Evolutionary conservation across 2,888 invertebrate genomes (phyloP).

Genomic region (Minunthozetes semirufus): DNA sequence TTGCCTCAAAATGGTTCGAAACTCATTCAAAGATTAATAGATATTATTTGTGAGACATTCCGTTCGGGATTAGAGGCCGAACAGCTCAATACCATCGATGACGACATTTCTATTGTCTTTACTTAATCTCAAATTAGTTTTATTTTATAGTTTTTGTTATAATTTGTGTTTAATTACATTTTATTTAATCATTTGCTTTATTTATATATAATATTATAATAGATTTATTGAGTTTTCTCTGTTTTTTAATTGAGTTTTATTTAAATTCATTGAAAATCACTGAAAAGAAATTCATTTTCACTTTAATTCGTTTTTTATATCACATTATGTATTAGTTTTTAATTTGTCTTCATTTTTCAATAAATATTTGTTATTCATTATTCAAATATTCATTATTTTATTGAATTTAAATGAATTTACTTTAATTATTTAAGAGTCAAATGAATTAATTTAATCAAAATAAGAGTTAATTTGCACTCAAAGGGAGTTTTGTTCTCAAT

Average conservation of each 20-base stretch:
- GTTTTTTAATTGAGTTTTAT: not conserved
- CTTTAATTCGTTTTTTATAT: too few species aligned
- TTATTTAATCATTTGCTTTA: not conserved
- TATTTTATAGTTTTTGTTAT: not conserved
- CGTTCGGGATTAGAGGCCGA: not conserved
- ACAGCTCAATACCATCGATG: not conserved
- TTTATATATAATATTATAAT: not conserved
- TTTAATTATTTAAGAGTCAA: too few species aligned
- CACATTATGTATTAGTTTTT: too few species aligned
- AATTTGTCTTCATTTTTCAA: too few species aligned
- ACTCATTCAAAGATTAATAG: not conserved
- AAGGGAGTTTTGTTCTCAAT: too few species aligned
- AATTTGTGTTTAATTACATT: not conserved
- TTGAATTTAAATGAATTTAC: too few species aligned
- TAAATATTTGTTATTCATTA: too few species aligned
- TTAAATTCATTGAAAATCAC: not conserved
- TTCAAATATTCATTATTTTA: too few species aligned
- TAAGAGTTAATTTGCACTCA: too few species aligned
- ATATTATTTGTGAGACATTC: not conserved
- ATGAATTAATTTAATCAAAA: too few species aligned
- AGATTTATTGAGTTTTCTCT: not conserved
- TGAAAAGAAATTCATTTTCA: too few species aligned
- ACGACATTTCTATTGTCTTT: not conserved
- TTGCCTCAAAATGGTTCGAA: not conserved
- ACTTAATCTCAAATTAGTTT: too few species aligned